These are phyloP conservation scores for Brachyptera putata DNA, from an alignment of 2,888 invertebrate species.

Conservation along the genomic window DNA sequence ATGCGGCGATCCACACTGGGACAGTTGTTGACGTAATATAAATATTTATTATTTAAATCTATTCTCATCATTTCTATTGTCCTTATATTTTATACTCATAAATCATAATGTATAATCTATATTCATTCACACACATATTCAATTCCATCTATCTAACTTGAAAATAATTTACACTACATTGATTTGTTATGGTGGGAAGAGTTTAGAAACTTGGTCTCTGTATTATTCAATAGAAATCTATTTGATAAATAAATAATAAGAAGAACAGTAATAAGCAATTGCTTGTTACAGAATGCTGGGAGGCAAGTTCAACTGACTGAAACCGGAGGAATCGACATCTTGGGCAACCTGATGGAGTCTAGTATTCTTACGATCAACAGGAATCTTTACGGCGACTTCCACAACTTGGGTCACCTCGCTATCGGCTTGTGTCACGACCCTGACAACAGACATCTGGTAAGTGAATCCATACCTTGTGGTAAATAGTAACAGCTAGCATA, in stretches of 20 bases:
- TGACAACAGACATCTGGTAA: constrained; percentile 38
- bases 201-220: too few species aligned
- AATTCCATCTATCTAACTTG: too few species aligned
- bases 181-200: too few species aligned
- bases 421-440: constrained; percentile 41
- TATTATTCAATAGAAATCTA: too few species aligned
- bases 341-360: constrained; percentile 42
- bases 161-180: too few species aligned
- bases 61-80: too few species aligned
- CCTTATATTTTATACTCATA: too few species aligned
- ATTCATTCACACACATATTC: too few species aligned
- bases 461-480: too few species aligned
- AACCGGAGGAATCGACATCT: constrained; percentile 41
- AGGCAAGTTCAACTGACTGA: constrained; percentile 37
- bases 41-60: not conserved
- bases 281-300: constrained; percentile 28
- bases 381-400: constrained; percentile 39
- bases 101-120: too few species aligned
- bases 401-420: constrained; percentile 41
- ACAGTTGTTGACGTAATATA: constrained; percentile 32
- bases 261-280: not conserved
- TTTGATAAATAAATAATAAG: too few species aligned
- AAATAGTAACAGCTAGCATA: not conserved
- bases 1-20: constrained; percentile 43
- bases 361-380: constrained; percentile 35